Evolutionary conservation across 2,888 invertebrate species (phyloP).

Genomic region (Caenorhabditis sinica): DNA sequence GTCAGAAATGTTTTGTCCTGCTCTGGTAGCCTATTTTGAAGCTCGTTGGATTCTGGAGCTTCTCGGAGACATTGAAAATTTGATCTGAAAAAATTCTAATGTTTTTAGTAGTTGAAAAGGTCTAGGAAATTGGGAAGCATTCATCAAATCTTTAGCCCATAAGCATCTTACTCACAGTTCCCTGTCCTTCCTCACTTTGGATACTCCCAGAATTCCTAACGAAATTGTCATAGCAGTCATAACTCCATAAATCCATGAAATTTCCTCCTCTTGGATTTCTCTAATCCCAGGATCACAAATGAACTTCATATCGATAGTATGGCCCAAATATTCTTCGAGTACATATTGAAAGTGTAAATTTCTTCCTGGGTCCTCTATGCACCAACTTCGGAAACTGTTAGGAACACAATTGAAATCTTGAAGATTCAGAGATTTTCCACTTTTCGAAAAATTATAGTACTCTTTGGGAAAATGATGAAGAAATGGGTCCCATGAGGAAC

Average conservation of each 20-base stretch:
- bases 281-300: conserved; percentile 6
- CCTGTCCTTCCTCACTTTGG: conserved; percentile 1
- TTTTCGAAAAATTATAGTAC: background rate
- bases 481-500: background rate
- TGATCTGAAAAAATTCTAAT: background rate
- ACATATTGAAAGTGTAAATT: background rate
- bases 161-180: background rate
- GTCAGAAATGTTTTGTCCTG: conserved; percentile 18
- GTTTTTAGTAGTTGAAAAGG: background rate
- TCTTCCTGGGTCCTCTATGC: background rate
- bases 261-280: background rate
- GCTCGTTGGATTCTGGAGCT: background rate
- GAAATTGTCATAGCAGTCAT: background rate
- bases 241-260: too few species aligned
- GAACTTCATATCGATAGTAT: conserved; percentile 18
- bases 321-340: conserved; percentile 10
- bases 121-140: background rate
- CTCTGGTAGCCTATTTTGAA: background rate
- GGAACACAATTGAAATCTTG: conserved; percentile 37
- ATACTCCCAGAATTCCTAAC: background rate
- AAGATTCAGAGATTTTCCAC: background rate
- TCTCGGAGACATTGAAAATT: background rate
- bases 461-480: background rate
- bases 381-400: conserved; percentile 15
- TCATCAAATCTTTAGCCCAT: too few species aligned